phyloP scores from a whole-genome alignment of 2,888 invertebrate genomes.

The Aelia acuminata region DNA sequence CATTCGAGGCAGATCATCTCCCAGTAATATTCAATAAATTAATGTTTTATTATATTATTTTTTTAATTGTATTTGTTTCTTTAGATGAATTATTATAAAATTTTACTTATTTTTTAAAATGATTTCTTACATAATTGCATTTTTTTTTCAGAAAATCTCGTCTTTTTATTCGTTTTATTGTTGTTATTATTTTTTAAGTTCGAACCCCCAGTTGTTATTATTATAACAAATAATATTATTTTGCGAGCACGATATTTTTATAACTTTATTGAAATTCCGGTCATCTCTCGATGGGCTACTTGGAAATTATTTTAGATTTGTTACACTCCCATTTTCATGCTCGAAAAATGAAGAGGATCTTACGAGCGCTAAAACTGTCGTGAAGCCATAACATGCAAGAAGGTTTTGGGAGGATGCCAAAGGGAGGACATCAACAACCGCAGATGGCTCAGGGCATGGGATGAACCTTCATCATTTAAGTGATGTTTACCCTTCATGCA shows the following conservation, averaged over 20 bases:
- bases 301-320: not conserved
- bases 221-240: not conserved
- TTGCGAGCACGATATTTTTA: not conserved
- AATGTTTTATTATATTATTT: not conserved
- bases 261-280: not conserved
- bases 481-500: not conserved
- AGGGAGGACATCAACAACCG: not conserved
- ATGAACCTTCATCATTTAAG: not conserved
- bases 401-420: not conserved
- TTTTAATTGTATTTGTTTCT: too few relatives aligned
- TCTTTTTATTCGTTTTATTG: too few relatives aligned
- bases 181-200: too few relatives aligned
- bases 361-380: constrained; percentile 28
- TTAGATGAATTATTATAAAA: too few relatives aligned
- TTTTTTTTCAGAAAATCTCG: too few relatives aligned
- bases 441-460: not conserved
- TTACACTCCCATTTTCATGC: not conserved
- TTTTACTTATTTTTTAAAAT: too few relatives aligned
- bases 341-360: constrained; percentile 15
- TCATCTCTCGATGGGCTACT: not conserved
- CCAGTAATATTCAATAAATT: not conserved
- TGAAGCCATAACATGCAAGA: constrained; percentile 28
- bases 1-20: not conserved
- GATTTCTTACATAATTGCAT: too few relatives aligned
- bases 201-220: too few relatives aligned